phyloP scores from a whole-genome alignment of 2,797 vertebrate genomes.

The Protosalanx chinensis region DNA sequence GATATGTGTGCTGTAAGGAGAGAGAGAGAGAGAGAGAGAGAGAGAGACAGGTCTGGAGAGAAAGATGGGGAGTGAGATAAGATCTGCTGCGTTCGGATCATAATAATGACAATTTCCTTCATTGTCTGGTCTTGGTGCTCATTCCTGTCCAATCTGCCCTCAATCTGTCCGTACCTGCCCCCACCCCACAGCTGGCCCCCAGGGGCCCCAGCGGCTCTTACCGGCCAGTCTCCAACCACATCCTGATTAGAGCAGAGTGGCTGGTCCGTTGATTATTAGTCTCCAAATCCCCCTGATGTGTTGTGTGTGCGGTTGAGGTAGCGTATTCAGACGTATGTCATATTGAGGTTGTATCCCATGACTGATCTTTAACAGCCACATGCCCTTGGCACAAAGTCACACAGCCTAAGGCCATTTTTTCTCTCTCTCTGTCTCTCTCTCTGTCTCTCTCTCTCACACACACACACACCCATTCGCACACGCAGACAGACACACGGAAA shows the following conservation, averaged over 20 bases:
- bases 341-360: conserved; percentile 30
- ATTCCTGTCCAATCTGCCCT: conserved; percentile 34
- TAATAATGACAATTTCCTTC: conserved; percentile 60
- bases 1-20: conserved; percentile 4
- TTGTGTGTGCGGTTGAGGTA: conserved; percentile 23
- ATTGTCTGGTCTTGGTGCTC: conserved; percentile 48
- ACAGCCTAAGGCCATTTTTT: conserved; percentile 21
- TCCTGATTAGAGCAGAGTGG: conserved; percentile 13
- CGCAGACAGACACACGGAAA: too few relatives aligned
- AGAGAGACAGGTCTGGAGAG: conserved; percentile 6
- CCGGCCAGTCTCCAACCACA: conserved; percentile 9
- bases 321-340: conserved; percentile 40
- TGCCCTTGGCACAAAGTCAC: conserved; percentile 62
- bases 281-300: conserved; percentile 21
- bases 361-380: conserved; percentile 49
- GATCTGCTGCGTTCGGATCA: conserved; percentile 53
- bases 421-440: conserved; percentile 12
- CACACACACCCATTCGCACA: neutral
- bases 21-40: conserved; percentile 39
- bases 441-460: neutral
- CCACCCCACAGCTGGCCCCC: conserved; percentile 30
- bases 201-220: conserved; percentile 14
- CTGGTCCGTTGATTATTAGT: conserved; percentile 22
- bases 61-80: conserved; percentile 31
- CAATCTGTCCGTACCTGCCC: conserved; percentile 39